Conservation (phyloP, 1,140 invertebrate species). For the Musca vetustissima region DNA sequence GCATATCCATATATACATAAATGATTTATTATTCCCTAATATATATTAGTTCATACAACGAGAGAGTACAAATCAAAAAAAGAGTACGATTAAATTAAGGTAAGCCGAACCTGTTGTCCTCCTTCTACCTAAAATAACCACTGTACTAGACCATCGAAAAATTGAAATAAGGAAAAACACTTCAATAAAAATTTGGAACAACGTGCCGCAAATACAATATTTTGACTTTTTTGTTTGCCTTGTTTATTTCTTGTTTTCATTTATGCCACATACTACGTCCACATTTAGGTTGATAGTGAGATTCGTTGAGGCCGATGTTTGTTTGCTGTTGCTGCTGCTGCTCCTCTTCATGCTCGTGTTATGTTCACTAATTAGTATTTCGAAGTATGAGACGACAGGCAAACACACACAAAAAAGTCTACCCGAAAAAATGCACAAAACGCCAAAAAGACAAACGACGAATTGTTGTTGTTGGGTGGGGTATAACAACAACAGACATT, state of each 20-base stretch:
- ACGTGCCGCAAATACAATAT: slow-evolving; percentile 19
- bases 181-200: slow-evolving; percentile 18
- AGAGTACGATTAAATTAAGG: no score
- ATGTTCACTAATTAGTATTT: slow-evolving; percentile 21
- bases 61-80: no score
- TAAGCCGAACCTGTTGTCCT: no score
- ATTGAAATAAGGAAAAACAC: neutral
- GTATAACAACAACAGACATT: neutral
- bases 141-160: neutral
- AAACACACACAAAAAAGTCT: neutral
- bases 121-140: no score
- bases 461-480: neutral
- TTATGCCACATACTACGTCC: neutral
- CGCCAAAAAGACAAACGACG: neutral
- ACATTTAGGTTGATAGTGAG: slow-evolving; percentile 3
- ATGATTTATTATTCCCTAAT: no score
- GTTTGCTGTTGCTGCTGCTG: neutral
- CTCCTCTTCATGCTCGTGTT: slow-evolving; percentile 3
- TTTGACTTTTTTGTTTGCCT: no score
- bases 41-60: no score
- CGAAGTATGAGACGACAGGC: neutral
- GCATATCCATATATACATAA: no score
- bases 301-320: neutral
- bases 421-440: neutral
- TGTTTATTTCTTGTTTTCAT: no score